These are phyloP conservation scores for Halocaridina rubra DNA, from an alignment of 2,888 invertebrate species.

Conservation along the genomic window DNA sequence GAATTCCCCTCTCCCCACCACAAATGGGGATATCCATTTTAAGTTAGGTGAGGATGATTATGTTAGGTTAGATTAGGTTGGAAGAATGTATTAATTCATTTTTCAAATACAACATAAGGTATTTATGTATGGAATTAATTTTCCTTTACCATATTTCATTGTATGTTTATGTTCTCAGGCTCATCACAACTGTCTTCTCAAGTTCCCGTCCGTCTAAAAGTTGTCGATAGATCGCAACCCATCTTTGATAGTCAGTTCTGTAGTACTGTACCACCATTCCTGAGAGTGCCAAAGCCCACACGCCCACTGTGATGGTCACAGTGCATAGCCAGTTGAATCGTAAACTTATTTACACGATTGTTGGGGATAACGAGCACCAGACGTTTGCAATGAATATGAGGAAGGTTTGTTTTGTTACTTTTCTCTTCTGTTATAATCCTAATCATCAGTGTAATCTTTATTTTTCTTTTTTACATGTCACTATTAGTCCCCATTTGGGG, in stretches of 20 bases:
- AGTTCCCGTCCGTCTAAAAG: constrained; percentile 55
- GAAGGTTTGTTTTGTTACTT: constrained; percentile 68
- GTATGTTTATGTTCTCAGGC: constrained; percentile 37
- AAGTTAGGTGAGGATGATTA: no score
- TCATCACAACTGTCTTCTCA: constrained; percentile 53
- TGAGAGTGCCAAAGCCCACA: constrained; percentile 84
- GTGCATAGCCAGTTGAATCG: constrained; percentile 77
- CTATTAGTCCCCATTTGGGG: no score
- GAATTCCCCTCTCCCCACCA: no score
- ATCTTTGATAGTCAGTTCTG: constrained; percentile 90
- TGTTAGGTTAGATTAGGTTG: no score
- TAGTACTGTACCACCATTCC: constrained; percentile 80
- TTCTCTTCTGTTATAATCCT: no score
- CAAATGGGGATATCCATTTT: no score
- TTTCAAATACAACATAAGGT: background rate
- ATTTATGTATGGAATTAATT: background rate
- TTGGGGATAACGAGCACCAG: constrained; percentile 88
- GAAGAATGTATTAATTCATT: no score
- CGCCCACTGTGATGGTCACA: constrained; percentile 73
- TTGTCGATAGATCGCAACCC: constrained; percentile 72
- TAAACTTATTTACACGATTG: constrained; percentile 86
- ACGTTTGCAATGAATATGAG: constrained; percentile 80
- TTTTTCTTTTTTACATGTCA: background rate
- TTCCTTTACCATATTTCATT: background rate
- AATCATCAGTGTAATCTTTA: background rate